These are phyloP conservation scores for Melipona quadrifasciata DNA, from an alignment of 1,140 invertebrate genomes.

Conservation along the genomic window DNA sequence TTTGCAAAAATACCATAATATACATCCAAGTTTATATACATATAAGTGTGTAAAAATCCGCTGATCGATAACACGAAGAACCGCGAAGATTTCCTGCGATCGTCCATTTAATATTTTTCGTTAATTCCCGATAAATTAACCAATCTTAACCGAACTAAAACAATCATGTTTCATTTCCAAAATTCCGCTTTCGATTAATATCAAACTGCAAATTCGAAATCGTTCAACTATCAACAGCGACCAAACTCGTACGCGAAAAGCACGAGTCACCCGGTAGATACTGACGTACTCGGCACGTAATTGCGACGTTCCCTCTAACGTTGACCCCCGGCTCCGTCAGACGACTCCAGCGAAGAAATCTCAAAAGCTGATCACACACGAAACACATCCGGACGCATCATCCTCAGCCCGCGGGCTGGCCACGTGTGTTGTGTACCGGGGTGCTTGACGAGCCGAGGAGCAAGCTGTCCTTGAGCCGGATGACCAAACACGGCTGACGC, in stretches of 20 bases:
- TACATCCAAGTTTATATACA: too few species aligned
- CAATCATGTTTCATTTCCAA: too few species aligned
- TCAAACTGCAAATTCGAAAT: too few species aligned
- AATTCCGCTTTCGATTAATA: too few species aligned
- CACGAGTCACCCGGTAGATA: background rate
- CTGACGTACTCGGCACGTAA: background rate
- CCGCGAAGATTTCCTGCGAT: too few species aligned
- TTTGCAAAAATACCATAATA: too few species aligned
- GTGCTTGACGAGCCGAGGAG: constrained; percentile 48
- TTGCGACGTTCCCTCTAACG: background rate
- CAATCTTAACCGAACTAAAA: too few species aligned
- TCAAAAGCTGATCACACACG: constrained; percentile 14
- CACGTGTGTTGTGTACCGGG: constrained; percentile 48
- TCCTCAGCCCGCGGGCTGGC: constrained; percentile 44
- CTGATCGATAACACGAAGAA: too few species aligned
- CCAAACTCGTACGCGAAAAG: background rate
- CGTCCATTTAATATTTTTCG: too few species aligned
- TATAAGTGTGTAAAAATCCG: too few species aligned
- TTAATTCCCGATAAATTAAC: too few species aligned
- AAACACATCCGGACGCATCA: constrained; percentile 38
- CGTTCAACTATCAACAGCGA: too few species aligned
- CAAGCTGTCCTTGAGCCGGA: constrained; percentile 61
- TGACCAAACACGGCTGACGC: constrained; percentile 56
- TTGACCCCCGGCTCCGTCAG: background rate
- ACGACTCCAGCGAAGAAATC: constrained; percentile 4